Evolutionary conservation across 2,113 vertebrate genomes (phyloP), one percentile per base, ranked within the genome.

Genomic region (Pachycephala philippinensis): DNA sequence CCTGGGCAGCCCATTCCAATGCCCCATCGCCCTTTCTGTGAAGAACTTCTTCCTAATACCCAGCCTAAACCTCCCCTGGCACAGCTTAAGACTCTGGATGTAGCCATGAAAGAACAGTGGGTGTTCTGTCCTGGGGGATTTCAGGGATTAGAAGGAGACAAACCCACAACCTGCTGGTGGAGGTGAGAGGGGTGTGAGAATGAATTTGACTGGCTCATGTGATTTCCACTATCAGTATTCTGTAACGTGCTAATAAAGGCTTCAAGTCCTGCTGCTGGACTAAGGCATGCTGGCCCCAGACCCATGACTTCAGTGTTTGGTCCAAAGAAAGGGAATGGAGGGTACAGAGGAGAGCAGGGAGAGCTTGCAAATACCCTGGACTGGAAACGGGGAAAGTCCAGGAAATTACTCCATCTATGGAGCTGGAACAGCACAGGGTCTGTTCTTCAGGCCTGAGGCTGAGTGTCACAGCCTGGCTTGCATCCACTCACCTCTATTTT

Each of bases 11-110:
- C 7, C 39, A 45, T 30, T 39, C n/a, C 54, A 61, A 39, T 33
- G 15, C 23, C 39, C 12, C 27, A 1, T 24, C 1, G 0, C 5
- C 10, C 39, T 20, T 39, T 39, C 39, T 61, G 39, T 45, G 47
- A 16, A 61, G 28, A 69, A n/a, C 15, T 53, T 77, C 9, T 44
- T 53, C 54, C 47, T 39, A 19, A 78, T 39, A 23, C 19, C 39
- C 47, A 39, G 19, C 22, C 11, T 69, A 45, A 69, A 53, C 23
- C 19, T 70, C 15, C 28, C 11, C n/a, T 45, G 47, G 47, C 10
- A 23, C 28, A 53, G 39, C 13, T 45, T 16, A 39, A 70, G 7
- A 13, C 64, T 60, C 27, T 76, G 35, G 26, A 16, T 20, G 27
- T 4, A 75, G n/a, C 37, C 31, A 20, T 37, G 60, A 77, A 30